Base-by-base conservation (phyloP, 2,113 vertebrate genomes). In the Megaleporinus macrocephalus region DNA sequence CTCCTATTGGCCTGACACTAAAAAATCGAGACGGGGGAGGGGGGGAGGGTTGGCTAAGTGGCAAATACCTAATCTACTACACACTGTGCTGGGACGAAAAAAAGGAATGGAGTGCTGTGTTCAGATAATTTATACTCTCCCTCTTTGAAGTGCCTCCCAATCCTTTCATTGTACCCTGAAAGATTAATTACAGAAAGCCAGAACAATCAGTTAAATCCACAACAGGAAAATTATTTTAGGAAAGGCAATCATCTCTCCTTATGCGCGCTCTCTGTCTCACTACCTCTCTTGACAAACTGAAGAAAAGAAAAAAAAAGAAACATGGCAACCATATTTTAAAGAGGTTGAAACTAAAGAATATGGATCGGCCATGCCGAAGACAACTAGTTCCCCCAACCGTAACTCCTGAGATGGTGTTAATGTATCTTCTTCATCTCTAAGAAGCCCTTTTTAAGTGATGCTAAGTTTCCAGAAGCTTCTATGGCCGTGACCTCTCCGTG, bases 181-280 rank as follows among this genome's bases (percentile, higher is more conserved):
- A 95, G 93, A 93, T 94, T 92, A 92, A 94, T 94, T 93, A 94
- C 89, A 91, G 85, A 89, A 90, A 91, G 86, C 89, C 88, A 92
- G 90, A 94, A 93, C 92, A 92, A 93, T 94, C 92, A 89, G 90
- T 91, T 89, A 92, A 94, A 93, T 93, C 90, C 93, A 91, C 90
- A 93, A 92, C 91, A 92, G 91, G 91, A 93, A 93, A 92, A 93
- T 93, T 91, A 93, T 93, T 94, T 93, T 89, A 88, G 80, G 88
- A 92, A 91, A 91, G 88, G 86, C 88, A 89, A 89, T 92, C 84
- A 84, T 87, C 53, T 84, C 80, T 84, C 80, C 80, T 73, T 44
- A 76, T 86, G 72, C 86, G 76, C 36, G 72, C 70, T 76, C 26
- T 15, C 20, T 61, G 66, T 83, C 14, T 59, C 30, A 30, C 80